Evolutionary conservation across 2,113 vertebrate genomes (phyloP).

Genomic region (Callocephalon fimbriatum): DNA sequence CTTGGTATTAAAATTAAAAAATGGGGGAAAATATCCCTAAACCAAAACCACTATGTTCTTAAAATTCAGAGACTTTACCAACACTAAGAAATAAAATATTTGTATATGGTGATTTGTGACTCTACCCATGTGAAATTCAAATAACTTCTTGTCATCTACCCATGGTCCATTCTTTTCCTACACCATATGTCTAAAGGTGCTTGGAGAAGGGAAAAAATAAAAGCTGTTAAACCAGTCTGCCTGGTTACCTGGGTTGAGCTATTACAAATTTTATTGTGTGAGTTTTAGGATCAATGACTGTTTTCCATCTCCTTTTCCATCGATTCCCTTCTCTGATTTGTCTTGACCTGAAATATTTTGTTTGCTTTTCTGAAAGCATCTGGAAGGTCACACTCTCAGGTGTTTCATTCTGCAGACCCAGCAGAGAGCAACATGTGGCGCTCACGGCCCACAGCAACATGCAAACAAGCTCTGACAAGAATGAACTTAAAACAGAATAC

Average conservation of each 20-base stretch:
- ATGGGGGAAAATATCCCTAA: background rate
- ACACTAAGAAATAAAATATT: background rate
- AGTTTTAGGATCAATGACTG: slow-evolving; percentile 21
- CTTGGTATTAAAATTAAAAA: background rate
- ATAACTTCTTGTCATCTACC: background rate
- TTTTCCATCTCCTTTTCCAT: slow-evolving; percentile 8
- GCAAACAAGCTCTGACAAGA: background rate
- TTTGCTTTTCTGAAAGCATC: background rate
- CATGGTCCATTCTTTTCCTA: background rate
- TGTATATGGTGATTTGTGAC: background rate
- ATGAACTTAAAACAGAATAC: background rate
- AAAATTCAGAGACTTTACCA: background rate
- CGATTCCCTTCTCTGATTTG: background rate
- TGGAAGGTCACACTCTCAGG: background rate
- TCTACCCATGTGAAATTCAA: background rate
- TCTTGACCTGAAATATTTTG: background rate
- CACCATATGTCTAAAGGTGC: background rate
- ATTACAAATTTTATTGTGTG: background rate
- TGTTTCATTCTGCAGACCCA: background rate
- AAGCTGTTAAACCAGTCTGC: background rate
- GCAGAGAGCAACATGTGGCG: fast-evolving
- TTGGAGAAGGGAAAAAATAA: background rate
- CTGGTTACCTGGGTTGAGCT: slow-evolving; percentile 4
- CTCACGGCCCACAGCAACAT: background rate
- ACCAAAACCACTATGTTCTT: background rate